Evolutionary conservation across 2,888 invertebrate genomes (phyloP).

Genomic region (Candidula unifasciata): DNA sequence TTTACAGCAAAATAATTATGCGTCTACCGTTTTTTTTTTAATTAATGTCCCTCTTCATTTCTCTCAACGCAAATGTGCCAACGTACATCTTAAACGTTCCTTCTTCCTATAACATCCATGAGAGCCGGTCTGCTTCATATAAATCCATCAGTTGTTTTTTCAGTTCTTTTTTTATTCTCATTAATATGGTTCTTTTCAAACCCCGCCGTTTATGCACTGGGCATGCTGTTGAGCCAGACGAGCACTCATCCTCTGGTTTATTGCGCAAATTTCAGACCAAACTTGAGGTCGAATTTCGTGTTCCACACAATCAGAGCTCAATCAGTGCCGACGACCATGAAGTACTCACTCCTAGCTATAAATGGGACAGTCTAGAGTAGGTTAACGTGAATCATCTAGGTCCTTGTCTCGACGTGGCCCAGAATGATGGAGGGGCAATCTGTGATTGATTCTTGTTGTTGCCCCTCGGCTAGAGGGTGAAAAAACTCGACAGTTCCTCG

Average conservation of each 20-base stretch:
- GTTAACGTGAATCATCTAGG: neutral
- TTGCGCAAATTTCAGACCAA: neutral
- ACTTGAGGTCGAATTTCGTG: neutral
- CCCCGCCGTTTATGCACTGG: too few species aligned
- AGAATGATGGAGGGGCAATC: neutral
- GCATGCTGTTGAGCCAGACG: neutral
- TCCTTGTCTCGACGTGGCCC: neutral
- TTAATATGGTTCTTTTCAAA: too few species aligned
- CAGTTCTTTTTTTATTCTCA: too few species aligned
- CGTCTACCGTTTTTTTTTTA: too few species aligned
- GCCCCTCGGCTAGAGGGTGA: neutral
- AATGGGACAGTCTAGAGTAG: neutral
- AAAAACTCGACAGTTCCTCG: neutral
- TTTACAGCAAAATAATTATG: too few species aligned
- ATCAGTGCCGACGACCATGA: neutral
- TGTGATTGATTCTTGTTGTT: conserved; percentile 12
- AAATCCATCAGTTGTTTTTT: too few species aligned
- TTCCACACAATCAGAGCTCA: neutral
- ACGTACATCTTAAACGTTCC: too few species aligned
- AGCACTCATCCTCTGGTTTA: neutral
- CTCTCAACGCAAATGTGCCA: too few species aligned
- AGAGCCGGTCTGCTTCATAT: too few species aligned
- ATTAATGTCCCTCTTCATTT: too few species aligned
- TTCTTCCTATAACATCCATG: too few species aligned
- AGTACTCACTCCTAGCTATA: neutral